These are phyloP conservation scores for Drosophila pectinifera DNA, from an alignment of 1,140 invertebrate genomes.

Conservation along the genomic window DNA sequence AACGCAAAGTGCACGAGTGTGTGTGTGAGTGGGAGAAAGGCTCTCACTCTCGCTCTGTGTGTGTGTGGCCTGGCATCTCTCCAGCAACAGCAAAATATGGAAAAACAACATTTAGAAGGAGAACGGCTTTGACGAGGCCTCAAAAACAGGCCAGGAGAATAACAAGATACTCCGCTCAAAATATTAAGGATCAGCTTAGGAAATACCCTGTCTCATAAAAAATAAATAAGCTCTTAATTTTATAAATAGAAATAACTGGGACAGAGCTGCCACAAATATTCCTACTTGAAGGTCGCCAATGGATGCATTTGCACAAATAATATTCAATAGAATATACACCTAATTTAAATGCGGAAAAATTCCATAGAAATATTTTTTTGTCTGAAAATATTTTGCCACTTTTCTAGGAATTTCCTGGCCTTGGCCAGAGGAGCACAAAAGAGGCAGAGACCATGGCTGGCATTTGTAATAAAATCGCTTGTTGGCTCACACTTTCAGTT, in stretches of 20 bases:
- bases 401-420: not conserved
- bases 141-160: slow-evolving; percentile 30
- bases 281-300: not conserved
- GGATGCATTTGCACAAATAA: not conserved
- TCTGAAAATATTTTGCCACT: too few species aligned
- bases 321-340: not conserved
- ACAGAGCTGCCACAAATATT: not conserved
- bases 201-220: not conserved
- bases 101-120: slow-evolving; percentile 57
- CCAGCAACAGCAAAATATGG: slow-evolving; percentile 28
- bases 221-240: not conserved
- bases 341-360: not conserved
- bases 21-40: slow-evolving; percentile 9
- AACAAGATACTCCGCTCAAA: not conserved
- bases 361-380: not conserved
- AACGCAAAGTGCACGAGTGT: slow-evolving; percentile 65
- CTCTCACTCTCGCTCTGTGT: slow-evolving; percentile 11
- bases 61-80: slow-evolving; percentile 26
- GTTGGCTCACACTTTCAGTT: slow-evolving; percentile 11
- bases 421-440: too few species aligned
- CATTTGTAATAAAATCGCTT: slow-evolving; percentile 42
- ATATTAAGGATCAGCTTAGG: not conserved
- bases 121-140: slow-evolving; percentile 63
- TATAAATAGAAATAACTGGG: not conserved
- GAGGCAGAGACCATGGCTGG: not conserved